Evolutionary conservation across 2,888 invertebrate genomes (phyloP), one percentile per base, ranked within the genome.

Genomic region (Drosophila algonquin): DNA sequence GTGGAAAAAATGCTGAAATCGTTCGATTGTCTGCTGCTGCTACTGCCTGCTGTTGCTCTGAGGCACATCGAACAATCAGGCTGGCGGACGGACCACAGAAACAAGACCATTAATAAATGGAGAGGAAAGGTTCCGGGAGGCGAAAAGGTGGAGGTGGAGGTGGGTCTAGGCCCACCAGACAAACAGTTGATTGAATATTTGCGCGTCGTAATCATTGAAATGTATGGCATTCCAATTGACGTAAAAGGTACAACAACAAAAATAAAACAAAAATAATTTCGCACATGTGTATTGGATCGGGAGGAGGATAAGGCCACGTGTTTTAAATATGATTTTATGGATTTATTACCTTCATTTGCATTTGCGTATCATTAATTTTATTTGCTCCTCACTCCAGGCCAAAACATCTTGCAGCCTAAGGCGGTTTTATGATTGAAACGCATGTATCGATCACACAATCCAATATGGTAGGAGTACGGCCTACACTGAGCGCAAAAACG

Each of bases 101-200:
- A 46, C 50, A 52, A 45, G 21, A 44, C 48, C 64, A 44, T 47
- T 53, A 50, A 64, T 47, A 54, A 51, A 35, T 12, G 35, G 53
- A 40, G 52, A 30, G 27, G 27, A 48, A 32, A 30, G 53, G 53
- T 32, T 32, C 35, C 16, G 30, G 45, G 21, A 30, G 46, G 16
- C 52, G 12, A 8, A 24, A 24, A 16, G 27, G 24, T 27, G 44
- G 30, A 50, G 21, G n/a, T 21, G 35, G 40, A 16, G 16, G 24
- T 21, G 35, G 40, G 52, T 16, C 16, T 12, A 60, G 27, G 48
- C 51, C 18, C 16, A 24, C 2, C 62, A 57, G 48, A 58, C 63
- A 75, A 62, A 59, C 58, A 75, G 63, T 75, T 75, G 75, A 75
- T 75, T 71, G 71, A 64, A 65, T 75, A 75, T 75, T 75, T 75